Evolutionary conservation across 92 coral and sea anemone species (phyloP).

Genomic region (Porites evermanni): DNA sequence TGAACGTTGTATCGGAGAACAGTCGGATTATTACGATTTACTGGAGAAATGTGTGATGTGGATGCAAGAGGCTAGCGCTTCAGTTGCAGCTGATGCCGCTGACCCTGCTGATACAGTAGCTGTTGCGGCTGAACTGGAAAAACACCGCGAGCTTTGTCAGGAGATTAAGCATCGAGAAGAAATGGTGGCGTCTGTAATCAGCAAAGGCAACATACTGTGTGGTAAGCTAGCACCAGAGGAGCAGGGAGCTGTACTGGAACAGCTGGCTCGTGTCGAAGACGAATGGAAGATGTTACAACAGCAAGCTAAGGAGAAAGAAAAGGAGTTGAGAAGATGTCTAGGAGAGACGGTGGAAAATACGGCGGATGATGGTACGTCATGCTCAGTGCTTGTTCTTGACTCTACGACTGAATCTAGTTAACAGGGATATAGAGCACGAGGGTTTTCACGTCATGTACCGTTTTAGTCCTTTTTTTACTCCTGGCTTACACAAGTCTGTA

Average conservation of each 20-base stretch:
- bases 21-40: constrained; percentile 85
- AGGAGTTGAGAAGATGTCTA: constrained; percentile 69
- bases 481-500: too few relatives aligned
- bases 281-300: constrained; percentile 88
- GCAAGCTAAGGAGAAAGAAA: constrained; percentile 82
- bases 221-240: constrained; percentile 77
- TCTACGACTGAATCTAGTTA: too few relatives aligned
- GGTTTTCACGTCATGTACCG: too few relatives aligned
- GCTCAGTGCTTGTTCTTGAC: background rate
- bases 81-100: constrained; percentile 64
- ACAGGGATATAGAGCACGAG: too few relatives aligned
- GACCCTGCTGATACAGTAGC: constrained; percentile 54
- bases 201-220: constrained; percentile 73
- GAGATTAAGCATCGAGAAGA: constrained; percentile 65
- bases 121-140: constrained; percentile 64
- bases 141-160: constrained; percentile 67
- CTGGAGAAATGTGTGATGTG: constrained; percentile 91
- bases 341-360: constrained; percentile 59
- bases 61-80: constrained; percentile 89
- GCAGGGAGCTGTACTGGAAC: constrained; percentile 74
- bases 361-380: background rate
- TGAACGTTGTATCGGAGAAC: constrained; percentile 92
- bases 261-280: constrained; percentile 80
- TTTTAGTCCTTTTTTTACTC: too few relatives aligned
- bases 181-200: constrained; percentile 68